A percentile compares a stretch with the other conserved stretches of the same genome.
phyloP scores from a whole-genome alignment of 2,113 vertebrate genomes.

The Indicator maculatus region DNA sequence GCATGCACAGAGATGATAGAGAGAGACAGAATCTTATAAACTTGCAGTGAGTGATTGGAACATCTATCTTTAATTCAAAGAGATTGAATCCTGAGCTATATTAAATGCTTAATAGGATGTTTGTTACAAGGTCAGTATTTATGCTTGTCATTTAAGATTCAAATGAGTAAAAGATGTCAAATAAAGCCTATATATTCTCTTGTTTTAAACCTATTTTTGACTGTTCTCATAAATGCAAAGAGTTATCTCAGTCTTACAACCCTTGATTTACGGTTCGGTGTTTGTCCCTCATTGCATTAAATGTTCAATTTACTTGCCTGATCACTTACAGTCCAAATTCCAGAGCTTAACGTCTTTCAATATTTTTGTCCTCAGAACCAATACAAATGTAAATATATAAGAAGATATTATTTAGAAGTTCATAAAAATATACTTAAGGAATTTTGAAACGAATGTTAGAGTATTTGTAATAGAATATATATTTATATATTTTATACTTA shows the following conservation, averaged over 20 bases:
- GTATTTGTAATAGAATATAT: too few species aligned
- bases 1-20: too few species aligned
- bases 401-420: not conserved
- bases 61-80: not conserved
- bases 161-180: not conserved
- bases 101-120: not conserved
- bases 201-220: not conserved
- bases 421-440: not conserved
- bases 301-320: not conserved
- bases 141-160: not conserved
- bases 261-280: not conserved
- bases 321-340: not conserved
- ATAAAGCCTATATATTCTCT: not conserved
- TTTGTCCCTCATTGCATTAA: not conserved
- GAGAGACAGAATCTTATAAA: not conserved
- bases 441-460: not conserved
- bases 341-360: slow-evolving; percentile 7
- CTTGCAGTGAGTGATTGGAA: not conserved
- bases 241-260: not conserved
- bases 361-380: not conserved
- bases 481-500: too few species aligned
- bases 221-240: not conserved
- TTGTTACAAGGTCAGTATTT: not conserved
- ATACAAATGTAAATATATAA: not conserved
- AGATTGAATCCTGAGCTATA: not conserved